phyloP scores from a whole-genome alignment of 37 sponge, comb jelly and placozoan genomes.

The Theonella swinhoei region DNA sequence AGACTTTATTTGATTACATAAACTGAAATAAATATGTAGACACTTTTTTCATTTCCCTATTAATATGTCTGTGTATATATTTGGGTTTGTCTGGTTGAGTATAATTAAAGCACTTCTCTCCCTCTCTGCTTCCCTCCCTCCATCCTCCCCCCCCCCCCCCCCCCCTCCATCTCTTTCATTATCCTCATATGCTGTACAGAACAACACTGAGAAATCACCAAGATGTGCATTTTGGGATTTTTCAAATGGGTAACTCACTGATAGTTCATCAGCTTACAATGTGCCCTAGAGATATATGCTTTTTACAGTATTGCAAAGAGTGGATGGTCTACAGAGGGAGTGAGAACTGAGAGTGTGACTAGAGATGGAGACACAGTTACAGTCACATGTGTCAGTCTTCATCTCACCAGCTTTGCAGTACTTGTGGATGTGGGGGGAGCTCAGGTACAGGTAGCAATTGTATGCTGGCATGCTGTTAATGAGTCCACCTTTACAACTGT shows the following conservation, averaged over 20 bases:
- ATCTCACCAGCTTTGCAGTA: slow-evolving; percentile 74
- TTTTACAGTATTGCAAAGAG: neutral
- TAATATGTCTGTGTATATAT: too few species aligned
- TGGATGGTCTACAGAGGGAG: slow-evolving; percentile 31
- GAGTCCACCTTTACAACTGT: neutral
- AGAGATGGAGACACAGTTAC: neutral
- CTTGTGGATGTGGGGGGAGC: slow-evolving; percentile 50
- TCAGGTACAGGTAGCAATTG: neutral
- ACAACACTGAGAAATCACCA: neutral
- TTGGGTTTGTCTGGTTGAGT: too few species aligned
- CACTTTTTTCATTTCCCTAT: too few species aligned
- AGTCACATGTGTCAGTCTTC: slow-evolving; percentile 48
- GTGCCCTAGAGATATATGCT: neutral
- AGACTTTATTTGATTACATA: neutral
- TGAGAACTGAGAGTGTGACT: slow-evolving; percentile 5
- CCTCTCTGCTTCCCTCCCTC: too few species aligned
- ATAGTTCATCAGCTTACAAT: too few species aligned
- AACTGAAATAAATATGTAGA: too few species aligned
- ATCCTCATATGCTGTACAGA: neutral
- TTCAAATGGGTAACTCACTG: neutral
- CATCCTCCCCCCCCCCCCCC: too few species aligned
- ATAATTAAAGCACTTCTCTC: too few species aligned
- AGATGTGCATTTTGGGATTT: neutral
- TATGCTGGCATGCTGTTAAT: neutral
- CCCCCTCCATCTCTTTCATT: neutral